Evolutionary conservation across 2,113 vertebrate genomes (phyloP).

Genomic region (Edolisoma coerulescens): DNA sequence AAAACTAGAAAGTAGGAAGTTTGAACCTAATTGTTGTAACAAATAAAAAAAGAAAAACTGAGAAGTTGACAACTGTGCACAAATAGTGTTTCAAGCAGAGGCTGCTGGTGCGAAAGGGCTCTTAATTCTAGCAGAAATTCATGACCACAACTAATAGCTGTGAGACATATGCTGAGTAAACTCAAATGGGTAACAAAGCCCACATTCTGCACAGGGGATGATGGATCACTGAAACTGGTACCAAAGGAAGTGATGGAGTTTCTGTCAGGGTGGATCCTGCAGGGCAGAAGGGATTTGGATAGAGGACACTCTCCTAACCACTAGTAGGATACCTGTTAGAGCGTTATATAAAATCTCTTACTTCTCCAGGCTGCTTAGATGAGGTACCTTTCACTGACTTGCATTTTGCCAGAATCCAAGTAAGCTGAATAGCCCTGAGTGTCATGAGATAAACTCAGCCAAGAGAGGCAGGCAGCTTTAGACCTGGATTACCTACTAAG

Average conservation of each 20-base stretch:
- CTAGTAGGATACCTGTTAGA: background rate
- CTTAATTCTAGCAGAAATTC: background rate
- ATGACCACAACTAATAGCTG: background rate
- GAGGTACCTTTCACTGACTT: background rate
- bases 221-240: background rate
- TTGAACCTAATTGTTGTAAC: background rate
- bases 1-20: background rate
- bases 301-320: background rate
- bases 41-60: background rate
- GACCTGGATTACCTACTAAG: background rate
- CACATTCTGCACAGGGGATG: background rate
- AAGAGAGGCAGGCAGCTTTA: background rate
- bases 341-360: background rate
- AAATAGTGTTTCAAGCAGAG: background rate
- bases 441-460: background rate
- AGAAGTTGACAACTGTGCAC: background rate
- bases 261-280: background rate
- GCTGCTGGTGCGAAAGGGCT: background rate
- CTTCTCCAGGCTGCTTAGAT: background rate
- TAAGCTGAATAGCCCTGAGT: background rate
- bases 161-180: background rate
- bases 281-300: background rate
- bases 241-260: background rate
- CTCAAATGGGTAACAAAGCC: background rate
- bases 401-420: background rate